Conservation (phyloP, 2,888 invertebrate species). For the Pterobdella sp. region DNA sequence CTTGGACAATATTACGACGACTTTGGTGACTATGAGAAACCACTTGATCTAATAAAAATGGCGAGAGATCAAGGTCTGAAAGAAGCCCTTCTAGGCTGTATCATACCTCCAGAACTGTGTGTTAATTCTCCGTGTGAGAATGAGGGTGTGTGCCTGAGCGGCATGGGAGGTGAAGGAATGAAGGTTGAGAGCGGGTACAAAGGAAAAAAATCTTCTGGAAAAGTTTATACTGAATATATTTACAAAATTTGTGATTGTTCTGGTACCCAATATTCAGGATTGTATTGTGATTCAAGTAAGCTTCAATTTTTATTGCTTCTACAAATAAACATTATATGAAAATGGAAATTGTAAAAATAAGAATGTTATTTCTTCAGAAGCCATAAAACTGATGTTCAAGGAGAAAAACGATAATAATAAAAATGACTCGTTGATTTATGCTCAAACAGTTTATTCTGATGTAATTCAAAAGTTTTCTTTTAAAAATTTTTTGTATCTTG, state of each 20-base stretch:
- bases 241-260: slow-evolving; percentile 45
- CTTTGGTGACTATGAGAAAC: slow-evolving; percentile 35
- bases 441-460: background rate
- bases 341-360: too few species aligned
- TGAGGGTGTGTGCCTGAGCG: slow-evolving; percentile 43
- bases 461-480: background rate
- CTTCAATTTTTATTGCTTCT: background rate
- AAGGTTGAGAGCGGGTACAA: background rate
- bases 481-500: slow-evolving; percentile 35
- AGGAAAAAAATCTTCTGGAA: background rate
- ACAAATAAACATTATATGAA: background rate
- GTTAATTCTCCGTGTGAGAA: slow-evolving; percentile 40
- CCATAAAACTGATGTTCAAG: slow-evolving; percentile 8
- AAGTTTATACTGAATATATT: background rate
- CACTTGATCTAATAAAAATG: slow-evolving; percentile 22
- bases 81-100: slow-evolving; percentile 39
- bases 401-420: background rate
- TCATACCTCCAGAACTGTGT: slow-evolving; percentile 36
- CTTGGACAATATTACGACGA: slow-evolving; percentile 10
- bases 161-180: slow-evolving; percentile 29
- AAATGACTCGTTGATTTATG: background rate
- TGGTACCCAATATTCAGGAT: slow-evolving; percentile 42
- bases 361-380: background rate
- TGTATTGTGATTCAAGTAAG: slow-evolving; percentile 33
- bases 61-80: slow-evolving; percentile 29